Percentiles rank a stretch among this genome's conserved stretches.
These are phyloP conservation scores for Conus ventricosus DNA, from an alignment of 1,140 invertebrate genomes.

Conservation along the genomic window DNA sequence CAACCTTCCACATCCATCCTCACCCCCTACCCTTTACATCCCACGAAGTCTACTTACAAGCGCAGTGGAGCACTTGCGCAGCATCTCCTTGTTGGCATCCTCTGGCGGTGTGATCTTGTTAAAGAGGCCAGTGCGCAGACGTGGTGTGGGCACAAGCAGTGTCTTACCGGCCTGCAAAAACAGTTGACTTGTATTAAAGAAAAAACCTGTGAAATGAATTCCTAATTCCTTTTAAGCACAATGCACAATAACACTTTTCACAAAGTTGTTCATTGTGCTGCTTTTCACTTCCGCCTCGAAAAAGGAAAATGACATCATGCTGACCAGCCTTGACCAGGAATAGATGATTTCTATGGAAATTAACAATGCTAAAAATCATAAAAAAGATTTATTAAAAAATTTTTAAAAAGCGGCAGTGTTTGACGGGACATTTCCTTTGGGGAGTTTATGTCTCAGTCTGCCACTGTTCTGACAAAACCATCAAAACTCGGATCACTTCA, in stretches of 20 bases:
- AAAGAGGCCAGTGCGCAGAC: slow-evolving; percentile 83
- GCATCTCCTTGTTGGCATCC: slow-evolving; percentile 79
- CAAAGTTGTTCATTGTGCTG: background rate
- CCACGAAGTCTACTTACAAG: slow-evolving; percentile 50
- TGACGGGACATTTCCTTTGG: no score
- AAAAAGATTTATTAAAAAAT: no score
- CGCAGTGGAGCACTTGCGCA: slow-evolving; percentile 79
- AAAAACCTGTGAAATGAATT: slow-evolving; percentile 5
- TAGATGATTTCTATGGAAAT: no score
- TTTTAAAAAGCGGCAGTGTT: no score
- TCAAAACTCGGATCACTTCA: no score
- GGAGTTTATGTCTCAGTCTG: no score
- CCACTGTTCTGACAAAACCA: no score
- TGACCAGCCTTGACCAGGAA: no score
- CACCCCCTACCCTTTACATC: background rate
- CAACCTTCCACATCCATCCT: background rate
- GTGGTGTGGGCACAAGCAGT: slow-evolving; percentile 86
- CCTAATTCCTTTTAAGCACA: background rate
- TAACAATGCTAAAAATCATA: no score
- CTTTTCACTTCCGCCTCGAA: background rate
- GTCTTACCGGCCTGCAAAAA: slow-evolving; percentile 80
- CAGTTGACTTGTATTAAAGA: slow-evolving; percentile 16
- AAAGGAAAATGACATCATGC: no score
- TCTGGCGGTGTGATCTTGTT: slow-evolving; percentile 81
- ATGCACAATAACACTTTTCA: background rate